phyloP scores from a whole-genome alignment of 2,888 invertebrate genomes.

The Chalcis sispes region DNA sequence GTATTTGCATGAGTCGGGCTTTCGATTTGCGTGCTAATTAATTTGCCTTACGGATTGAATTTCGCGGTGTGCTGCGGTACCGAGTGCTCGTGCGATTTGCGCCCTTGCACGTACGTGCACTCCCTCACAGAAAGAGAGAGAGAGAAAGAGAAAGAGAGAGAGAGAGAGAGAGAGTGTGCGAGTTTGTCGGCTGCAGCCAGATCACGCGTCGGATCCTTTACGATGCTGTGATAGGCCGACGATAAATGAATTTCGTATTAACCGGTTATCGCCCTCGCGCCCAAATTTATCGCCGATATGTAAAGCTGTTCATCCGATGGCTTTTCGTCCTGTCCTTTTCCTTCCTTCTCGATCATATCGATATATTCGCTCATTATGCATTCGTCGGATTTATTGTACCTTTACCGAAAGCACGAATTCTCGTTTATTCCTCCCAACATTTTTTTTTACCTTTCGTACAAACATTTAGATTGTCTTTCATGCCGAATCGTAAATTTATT shows the following conservation, averaged over 20 bases:
- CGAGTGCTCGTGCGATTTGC: constrained; percentile 4
- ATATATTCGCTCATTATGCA: constrained; percentile 11
- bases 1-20: constrained; percentile 25
- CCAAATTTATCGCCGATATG: constrained; percentile 48
- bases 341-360: too few species aligned
- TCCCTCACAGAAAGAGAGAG: background rate
- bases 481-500: too few species aligned
- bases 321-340: constrained; percentile 6
- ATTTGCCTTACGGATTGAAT: constrained; percentile 50
- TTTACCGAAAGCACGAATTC: too few species aligned
- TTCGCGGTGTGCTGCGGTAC: too few species aligned
- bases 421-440: too few species aligned
- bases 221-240: constrained; percentile 47
- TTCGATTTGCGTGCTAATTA: constrained; percentile 49
- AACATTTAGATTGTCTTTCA: too few species aligned
- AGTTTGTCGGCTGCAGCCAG: too few species aligned
- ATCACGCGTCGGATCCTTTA: constrained; percentile 51
- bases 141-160: too few species aligned
- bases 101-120: background rate
- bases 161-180: too few species aligned
- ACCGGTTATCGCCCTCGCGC: constrained; percentile 33
- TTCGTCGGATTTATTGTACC: constrained; percentile 9
- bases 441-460: too few species aligned
- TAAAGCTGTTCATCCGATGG: constrained; percentile 48
- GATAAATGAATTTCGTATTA: constrained; percentile 54